Conservation (phyloP, 2,113 vertebrate genomes). For the Sardina pilchardus region DNA sequence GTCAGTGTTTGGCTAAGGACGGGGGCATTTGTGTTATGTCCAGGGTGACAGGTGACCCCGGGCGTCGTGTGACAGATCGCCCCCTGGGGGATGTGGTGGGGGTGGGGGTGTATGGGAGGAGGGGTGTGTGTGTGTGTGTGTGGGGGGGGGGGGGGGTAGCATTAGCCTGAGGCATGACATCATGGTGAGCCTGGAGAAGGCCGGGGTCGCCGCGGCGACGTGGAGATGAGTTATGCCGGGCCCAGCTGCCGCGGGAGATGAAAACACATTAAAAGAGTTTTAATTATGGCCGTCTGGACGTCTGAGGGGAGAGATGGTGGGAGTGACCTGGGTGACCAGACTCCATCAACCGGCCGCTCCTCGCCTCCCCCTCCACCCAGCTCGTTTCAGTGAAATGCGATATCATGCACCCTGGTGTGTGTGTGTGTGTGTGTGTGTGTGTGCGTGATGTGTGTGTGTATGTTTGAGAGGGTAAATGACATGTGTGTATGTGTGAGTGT, state of each 20-base stretch:
- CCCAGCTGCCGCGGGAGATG: not conserved
- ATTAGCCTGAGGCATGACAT: constrained; percentile 4
- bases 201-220: not conserved
- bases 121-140: not conserved
- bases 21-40: not conserved
- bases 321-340: too few species aligned
- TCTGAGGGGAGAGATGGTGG: not conserved
- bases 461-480: too few species aligned
- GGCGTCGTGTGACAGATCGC: not conserved
- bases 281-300: constrained; percentile 6
- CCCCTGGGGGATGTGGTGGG: not conserved
- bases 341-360: too few species aligned
- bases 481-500: too few species aligned
- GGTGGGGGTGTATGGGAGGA: not conserved
- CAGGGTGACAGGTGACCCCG: not conserved
- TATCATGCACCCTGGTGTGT: too few species aligned
- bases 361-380: too few species aligned
- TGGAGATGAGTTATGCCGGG: not conserved
- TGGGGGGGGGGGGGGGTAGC: not conserved
- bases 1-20: not conserved
- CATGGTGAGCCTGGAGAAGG: not conserved
- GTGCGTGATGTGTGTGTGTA: not conserved
- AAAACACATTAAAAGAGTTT: constrained; percentile 12
- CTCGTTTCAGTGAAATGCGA: too few species aligned
- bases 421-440: too few species aligned